Evolutionary conservation across 2,888 invertebrate genomes (phyloP).

Genomic region (Ernsta delagoae): DNA sequence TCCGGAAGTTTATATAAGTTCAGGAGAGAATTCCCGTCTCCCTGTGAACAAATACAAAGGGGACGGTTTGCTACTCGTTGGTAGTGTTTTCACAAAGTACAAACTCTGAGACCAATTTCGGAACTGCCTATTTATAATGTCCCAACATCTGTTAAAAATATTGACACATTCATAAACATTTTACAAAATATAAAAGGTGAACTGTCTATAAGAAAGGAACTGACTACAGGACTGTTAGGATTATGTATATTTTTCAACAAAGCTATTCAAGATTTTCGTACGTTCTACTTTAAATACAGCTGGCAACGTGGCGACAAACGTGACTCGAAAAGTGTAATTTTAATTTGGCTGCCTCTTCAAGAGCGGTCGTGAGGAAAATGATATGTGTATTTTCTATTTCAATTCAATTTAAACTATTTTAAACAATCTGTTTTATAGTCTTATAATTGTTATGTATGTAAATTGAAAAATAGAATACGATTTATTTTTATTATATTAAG

Average conservation of each 20-base stretch:
- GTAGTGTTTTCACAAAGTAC: slow-evolving; percentile 25
- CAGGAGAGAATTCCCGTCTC: slow-evolving; percentile 29
- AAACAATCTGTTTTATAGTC: too few species aligned
- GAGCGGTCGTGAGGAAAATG: slow-evolving; percentile 13
- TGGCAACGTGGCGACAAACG: slow-evolving; percentile 27
- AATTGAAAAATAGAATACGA: too few species aligned
- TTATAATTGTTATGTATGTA: too few species aligned
- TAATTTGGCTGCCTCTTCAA: slow-evolving; percentile 27
- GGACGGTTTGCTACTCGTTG: slow-evolving; percentile 12
- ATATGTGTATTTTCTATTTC: slow-evolving; percentile 7
- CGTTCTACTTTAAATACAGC: slow-evolving; percentile 25
- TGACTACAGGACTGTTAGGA: too few species aligned
- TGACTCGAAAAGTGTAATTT: slow-evolving; percentile 28
- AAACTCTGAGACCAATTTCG: slow-evolving; percentile 10
- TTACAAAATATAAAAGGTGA: too few species aligned
- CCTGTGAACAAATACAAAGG: slow-evolving; percentile 30
- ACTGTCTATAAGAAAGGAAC: too few species aligned
- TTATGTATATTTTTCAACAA: too few species aligned
- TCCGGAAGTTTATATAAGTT: slow-evolving; percentile 35
- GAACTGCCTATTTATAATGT: not conserved
- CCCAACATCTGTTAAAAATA: not conserved
- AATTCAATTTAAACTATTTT: not conserved
- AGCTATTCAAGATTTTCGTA: too few species aligned
- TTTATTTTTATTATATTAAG: too few species aligned
- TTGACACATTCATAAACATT: too few species aligned